These are phyloP conservation scores for Rhodeus uyekii DNA, from an alignment of 2,797 vertebrate genomes.

Conservation along the genomic window DNA sequence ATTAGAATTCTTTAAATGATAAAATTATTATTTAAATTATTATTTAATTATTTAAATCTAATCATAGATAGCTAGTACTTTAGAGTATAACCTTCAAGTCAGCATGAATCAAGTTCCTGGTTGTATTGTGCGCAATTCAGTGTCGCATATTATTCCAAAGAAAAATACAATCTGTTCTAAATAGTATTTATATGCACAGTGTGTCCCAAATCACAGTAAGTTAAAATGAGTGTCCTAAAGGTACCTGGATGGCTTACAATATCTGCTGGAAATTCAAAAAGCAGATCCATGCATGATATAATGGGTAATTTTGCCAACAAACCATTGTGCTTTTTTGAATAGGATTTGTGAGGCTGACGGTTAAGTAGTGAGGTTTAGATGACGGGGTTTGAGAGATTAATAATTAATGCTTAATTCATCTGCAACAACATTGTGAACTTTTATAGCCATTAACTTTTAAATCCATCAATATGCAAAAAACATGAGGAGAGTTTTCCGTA, in stretches of 20 bases:
- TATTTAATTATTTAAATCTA: too few relatives aligned
- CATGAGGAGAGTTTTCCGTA: background rate
- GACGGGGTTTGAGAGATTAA: too few relatives aligned
- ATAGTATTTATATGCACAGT: background rate
- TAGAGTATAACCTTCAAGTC: background rate
- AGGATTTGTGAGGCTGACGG: background rate
- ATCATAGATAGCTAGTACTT: background rate
- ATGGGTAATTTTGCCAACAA: too few relatives aligned
- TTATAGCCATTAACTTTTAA: background rate
- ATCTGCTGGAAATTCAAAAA: background rate
- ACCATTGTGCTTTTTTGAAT: background rate
- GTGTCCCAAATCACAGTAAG: background rate
- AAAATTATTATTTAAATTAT: too few relatives aligned
- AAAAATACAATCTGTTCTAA: background rate
- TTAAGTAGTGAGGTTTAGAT: background rate
- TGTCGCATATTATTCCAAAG: background rate
- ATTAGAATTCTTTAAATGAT: background rate
- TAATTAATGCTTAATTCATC: background rate
- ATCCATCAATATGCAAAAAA: background rate
- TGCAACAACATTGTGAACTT: background rate
- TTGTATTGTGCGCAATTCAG: background rate
- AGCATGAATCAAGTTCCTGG: background rate
- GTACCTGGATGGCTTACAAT: background rate
- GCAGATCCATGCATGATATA: background rate
- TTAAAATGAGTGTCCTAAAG: background rate